A percentile compares a stretch with the other conserved stretches of the same genome.
Evolutionary conservation across 2,888 invertebrate genomes (phyloP).

Genomic region (Phengaris arion): DNA sequence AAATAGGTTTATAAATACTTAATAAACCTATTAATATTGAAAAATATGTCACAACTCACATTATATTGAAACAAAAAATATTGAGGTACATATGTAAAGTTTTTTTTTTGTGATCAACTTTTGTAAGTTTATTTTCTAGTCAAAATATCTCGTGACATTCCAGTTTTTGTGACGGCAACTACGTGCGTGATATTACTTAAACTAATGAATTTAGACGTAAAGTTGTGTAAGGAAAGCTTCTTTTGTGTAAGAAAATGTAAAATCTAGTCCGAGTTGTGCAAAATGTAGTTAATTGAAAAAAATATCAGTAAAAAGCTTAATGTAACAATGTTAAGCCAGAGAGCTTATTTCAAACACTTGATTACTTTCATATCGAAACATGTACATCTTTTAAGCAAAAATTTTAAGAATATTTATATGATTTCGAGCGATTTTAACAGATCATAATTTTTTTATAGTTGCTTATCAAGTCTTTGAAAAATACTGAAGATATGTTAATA

Average conservation of each 20-base stretch:
- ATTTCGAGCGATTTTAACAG: neutral
- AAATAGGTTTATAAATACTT: too few relatives aligned
- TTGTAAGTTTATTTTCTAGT: constrained; percentile 43
- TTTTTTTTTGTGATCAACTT: constrained; percentile 30
- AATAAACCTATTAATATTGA: too few relatives aligned
- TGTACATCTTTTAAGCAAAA: neutral
- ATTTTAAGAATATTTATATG: neutral
- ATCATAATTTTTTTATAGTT: neutral
- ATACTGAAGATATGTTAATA: too few relatives aligned
- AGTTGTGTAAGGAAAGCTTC: constrained; percentile 56
- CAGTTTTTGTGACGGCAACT: constrained; percentile 42
- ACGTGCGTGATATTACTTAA: constrained; percentile 71
- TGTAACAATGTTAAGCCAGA: constrained; percentile 40
- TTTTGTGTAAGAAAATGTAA: constrained; percentile 46
- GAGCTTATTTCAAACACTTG: constrained; percentile 5
- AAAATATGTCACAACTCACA: too few relatives aligned
- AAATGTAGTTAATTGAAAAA: constrained; percentile 42
- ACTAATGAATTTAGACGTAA: constrained; percentile 43
- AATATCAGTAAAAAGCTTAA: constrained; percentile 39
- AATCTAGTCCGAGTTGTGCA: constrained; percentile 65
- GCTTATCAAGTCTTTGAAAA: too few relatives aligned
- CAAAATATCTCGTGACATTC: constrained; percentile 48
- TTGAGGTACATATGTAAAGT: neutral
- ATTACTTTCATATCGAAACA: neutral
- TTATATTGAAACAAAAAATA: neutral